These are phyloP conservation scores for Gryllus bimaculatus DNA, from an alignment of 1,140 invertebrate species.

Conservation along the genomic window DNA sequence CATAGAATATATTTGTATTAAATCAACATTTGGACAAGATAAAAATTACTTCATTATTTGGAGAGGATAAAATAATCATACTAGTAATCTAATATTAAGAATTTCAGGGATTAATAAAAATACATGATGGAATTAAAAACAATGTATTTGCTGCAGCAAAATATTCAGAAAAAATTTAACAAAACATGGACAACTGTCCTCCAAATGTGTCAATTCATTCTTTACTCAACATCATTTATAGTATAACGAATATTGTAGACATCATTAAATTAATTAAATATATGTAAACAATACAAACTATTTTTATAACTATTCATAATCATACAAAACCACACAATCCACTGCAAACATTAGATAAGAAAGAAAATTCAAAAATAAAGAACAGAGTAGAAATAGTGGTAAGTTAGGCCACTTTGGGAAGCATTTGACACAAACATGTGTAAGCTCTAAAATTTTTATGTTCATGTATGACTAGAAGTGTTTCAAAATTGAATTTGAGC, in stretches of 20 bases:
- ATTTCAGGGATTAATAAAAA: neutral
- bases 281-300: neutral
- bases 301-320: neutral
- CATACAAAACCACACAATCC: neutral
- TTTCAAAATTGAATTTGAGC: neutral
- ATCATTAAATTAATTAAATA: neutral
- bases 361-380: neutral
- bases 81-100: too few species aligned
- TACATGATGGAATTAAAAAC: neutral
- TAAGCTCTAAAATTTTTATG: neutral
- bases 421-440: neutral
- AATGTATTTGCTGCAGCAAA: constrained; percentile 1
- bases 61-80: too few species aligned
- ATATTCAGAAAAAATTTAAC: neutral
- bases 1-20: too few species aligned
- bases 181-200: neutral
- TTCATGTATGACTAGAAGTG: neutral
- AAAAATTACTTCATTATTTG: too few species aligned
- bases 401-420: neutral
- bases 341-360: neutral
- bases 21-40: too few species aligned
- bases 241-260: neutral
- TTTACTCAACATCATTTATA: neutral
- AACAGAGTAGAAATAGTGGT: neutral
- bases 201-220: neutral